Evolutionary conservation across 2,797 vertebrate species (phyloP), one percentile per base, ranked within the genome.

Genomic region (Argyrosomus regius): DNA sequence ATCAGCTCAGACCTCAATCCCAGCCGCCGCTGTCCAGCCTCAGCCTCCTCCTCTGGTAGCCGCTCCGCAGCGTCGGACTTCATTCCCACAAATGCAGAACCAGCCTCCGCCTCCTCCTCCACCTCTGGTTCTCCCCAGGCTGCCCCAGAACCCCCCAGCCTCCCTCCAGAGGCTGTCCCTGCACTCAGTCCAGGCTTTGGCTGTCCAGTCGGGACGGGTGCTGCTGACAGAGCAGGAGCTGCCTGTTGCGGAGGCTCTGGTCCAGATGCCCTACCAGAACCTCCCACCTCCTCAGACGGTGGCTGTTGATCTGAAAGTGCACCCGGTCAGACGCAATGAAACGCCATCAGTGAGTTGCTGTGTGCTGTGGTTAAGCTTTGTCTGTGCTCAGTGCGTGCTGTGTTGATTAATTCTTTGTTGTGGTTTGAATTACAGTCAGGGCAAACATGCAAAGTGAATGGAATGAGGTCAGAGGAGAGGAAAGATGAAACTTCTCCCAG

Each of bases 221-320:
- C 93, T 97, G 91, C 93, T 97, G 83, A 96, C 96, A 1, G 96
- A 97, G 92, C 96, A 95, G 50, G 96, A 97, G 64, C 94, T 97
- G 69, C 97, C 97, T 26, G 96, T 96, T 48, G 95, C 96, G 0
- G 97, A 97, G 91, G 95, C 96, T 43, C 91, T 97, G 87, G 95
- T 96, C 89, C 97, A 97, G 93, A 93, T 97, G 93, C 96, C 97
- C 3, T 97, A 97, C 93, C 96, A 96, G 91, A 93, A 95, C 88
- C 74, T 86, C 18, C 85, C 89, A 0, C 97, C 97, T 41, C 97
- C 97, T 7, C 97, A 98, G 91, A 98, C 97, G 0, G 96, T 97
- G 66, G 97, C 97, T 20, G 96, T 98, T 10, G 97, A 98, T 83
- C 95, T 99, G 39, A 98, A 98, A 90, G 94, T 99, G 66, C 97